These are phyloP conservation scores for Danio albolineatus DNA, from an alignment of 2,797 vertebrate species.

Conservation along the genomic window DNA sequence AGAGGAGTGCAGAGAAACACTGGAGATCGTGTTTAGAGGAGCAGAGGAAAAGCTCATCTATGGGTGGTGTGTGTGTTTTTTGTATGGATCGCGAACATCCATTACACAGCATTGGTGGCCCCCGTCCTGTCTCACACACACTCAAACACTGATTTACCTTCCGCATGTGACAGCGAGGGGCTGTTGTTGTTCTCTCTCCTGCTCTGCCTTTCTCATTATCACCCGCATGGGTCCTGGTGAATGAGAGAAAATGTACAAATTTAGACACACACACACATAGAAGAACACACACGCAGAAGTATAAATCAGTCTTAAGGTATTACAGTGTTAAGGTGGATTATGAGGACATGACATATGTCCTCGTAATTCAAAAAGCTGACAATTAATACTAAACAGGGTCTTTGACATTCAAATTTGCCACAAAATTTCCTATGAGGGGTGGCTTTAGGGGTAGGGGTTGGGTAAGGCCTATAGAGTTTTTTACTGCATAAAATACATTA, in stretches of 20 bases:
- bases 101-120: slow-evolving; percentile 35
- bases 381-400: too few species aligned
- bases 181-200: slow-evolving; percentile 1
- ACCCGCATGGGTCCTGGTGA: slow-evolving; percentile 25
- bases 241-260: slow-evolving; percentile 26
- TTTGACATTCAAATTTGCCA: too few species aligned
- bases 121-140: neutral
- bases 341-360: too few species aligned
- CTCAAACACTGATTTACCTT: slow-evolving; percentile 22
- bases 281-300: too few species aligned
- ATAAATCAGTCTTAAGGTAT: too few species aligned
- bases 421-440: too few species aligned
- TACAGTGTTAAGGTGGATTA: too few species aligned
- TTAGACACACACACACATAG: neutral
- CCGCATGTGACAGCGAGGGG: slow-evolving; percentile 37
- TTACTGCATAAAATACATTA: too few species aligned
- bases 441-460: too few species aligned
- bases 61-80: slow-evolving; percentile 22
- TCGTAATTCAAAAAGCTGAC: too few species aligned
- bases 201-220: slow-evolving; percentile 24
- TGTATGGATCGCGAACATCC: slow-evolving; percentile 25
- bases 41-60: neutral
- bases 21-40: neutral
- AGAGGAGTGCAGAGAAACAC: slow-evolving; percentile 3
- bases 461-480: too few species aligned